Percentiles rank a stretch among this genome's conserved stretches.
These are phyloP conservation scores for Muraenolepis orangiensis DNA, from an alignment of 2,797 vertebrate genomes.

Conservation along the genomic window DNA sequence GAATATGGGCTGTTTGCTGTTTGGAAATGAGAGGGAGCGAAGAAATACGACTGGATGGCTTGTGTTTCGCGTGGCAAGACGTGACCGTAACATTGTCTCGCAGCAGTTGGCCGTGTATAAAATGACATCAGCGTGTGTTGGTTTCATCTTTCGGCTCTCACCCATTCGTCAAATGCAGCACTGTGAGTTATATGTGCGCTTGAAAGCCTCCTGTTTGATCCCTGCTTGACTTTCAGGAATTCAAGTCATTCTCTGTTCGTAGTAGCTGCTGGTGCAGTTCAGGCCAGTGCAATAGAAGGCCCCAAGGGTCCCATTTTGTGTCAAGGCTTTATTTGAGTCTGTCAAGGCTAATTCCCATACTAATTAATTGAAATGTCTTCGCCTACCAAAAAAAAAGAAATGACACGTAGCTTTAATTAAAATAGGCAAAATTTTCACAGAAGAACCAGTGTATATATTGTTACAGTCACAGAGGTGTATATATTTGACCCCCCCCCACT, in stretches of 20 bases:
- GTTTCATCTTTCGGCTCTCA: neutral
- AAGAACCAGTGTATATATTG: neutral
- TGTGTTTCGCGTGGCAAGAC: neutral
- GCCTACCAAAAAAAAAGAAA: neutral
- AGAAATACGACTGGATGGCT: neutral
- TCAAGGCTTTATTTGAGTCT: neutral
- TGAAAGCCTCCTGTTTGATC: neutral
- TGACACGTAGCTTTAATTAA: neutral
- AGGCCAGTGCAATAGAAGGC: neutral
- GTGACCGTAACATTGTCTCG: neutral
- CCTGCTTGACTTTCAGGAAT: neutral
- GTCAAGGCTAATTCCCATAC: neutral
- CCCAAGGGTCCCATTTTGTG: neutral
- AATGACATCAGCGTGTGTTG: constrained; percentile 1
- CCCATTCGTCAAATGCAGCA: neutral
- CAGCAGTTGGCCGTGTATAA: neutral
- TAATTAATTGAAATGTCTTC: neutral
- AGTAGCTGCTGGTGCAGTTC: constrained; percentile 1
- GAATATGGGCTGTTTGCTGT: neutral
- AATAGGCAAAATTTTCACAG: neutral
- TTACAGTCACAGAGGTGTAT: too few relatives aligned
- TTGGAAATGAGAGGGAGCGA: neutral
- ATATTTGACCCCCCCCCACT: neutral
- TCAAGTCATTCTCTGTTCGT: neutral
- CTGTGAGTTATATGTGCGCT: neutral